These are phyloP conservation scores for Colletes latitarsis DNA, from an alignment of 1,140 invertebrate species.

Conservation along the genomic window DNA sequence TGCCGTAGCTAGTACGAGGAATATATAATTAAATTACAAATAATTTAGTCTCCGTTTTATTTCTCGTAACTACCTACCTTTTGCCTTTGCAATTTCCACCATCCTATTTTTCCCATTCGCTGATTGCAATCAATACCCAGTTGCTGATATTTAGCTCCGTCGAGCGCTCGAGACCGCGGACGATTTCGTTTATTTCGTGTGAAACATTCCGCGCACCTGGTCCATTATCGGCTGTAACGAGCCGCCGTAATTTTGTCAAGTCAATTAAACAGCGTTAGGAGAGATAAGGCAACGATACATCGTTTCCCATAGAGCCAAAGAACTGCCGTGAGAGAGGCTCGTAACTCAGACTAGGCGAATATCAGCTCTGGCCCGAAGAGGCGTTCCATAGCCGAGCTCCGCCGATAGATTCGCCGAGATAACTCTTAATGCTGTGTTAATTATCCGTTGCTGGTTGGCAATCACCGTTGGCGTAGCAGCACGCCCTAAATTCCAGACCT, in stretches of 20 bases:
- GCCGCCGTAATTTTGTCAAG: background rate
- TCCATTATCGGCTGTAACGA: constrained; percentile 33
- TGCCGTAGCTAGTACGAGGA: no score
- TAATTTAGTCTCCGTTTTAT: no score
- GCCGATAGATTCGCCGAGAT: constrained; percentile 59
- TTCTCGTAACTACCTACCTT: no score
- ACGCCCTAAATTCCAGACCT: constrained; percentile 46
- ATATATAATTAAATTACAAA: no score
- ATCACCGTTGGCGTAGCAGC: constrained; percentile 44
- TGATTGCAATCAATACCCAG: no score
- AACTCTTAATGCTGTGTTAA: constrained; percentile 67
- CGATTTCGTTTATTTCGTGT: background rate
- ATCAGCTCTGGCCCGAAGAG: constrained; percentile 24
- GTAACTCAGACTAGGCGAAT: constrained; percentile 63
- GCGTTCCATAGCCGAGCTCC: constrained; percentile 20
- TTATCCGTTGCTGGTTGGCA: constrained; percentile 53
- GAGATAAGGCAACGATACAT: background rate
- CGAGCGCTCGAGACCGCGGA: background rate
- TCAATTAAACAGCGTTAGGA: constrained; percentile 23
- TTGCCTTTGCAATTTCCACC: no score
- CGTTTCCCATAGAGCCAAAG: constrained; percentile 19
- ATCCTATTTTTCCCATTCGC: no score
- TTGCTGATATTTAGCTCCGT: no score
- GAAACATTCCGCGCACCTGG: background rate
- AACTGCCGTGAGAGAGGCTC: constrained; percentile 53